phyloP scores from a whole-genome alignment of 2,113 vertebrate genomes.

The Vombatus ursinus region DNA sequence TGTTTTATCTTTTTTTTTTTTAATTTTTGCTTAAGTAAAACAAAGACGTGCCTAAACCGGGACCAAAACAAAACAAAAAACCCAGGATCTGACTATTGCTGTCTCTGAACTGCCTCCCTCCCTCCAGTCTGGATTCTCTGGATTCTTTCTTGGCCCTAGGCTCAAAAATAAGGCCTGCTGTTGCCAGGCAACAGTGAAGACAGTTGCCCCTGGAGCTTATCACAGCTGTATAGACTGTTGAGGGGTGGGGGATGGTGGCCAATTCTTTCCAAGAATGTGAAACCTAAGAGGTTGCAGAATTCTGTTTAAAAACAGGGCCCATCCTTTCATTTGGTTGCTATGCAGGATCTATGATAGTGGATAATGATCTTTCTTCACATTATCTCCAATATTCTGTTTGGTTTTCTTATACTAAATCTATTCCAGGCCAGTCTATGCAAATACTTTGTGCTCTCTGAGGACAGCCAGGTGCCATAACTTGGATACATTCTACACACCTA shows the following conservation, averaged over 20 bases:
- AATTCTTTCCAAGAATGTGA: background rate
- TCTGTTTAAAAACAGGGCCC: background rate
- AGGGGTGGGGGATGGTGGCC: background rate
- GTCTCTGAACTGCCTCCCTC: background rate
- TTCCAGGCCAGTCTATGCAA: background rate
- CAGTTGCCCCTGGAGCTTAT: background rate
- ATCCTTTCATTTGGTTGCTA: background rate
- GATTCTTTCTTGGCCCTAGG: background rate
- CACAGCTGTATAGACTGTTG: background rate
- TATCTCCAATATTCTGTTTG: background rate
- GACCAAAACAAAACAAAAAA: background rate
- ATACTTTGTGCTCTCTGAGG: background rate
- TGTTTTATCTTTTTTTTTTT: background rate
- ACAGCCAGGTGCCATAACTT: background rate
- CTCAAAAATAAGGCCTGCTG: background rate
- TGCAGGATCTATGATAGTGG: background rate
- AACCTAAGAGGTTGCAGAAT: background rate
- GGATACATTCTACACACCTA: background rate
- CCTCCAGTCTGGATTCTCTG: background rate
- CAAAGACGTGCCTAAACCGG: background rate
- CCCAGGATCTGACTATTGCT: background rate
- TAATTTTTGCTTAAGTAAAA: background rate
- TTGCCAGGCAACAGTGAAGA: background rate
- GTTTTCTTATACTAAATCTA: background rate
- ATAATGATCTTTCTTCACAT: background rate